Conservation (phyloP, 1,140 invertebrate genomes). For the Drosophila nasuta region DNA sequence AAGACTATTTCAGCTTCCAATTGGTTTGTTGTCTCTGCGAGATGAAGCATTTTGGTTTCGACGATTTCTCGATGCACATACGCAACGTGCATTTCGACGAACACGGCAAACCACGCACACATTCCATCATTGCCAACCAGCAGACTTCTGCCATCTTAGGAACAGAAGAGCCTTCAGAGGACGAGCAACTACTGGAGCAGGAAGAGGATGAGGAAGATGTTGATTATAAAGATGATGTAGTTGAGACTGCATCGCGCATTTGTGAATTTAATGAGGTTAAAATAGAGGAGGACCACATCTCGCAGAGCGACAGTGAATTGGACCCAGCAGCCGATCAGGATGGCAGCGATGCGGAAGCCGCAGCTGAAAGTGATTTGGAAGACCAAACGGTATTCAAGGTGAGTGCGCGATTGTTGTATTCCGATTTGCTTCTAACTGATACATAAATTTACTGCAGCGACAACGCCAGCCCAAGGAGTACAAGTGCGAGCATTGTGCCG, state of each 20-base stretch:
- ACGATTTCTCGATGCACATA: constrained; percentile 71
- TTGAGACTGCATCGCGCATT: constrained; percentile 4
- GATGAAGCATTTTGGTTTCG: constrained; percentile 69
- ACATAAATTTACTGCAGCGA: constrained; percentile 29
- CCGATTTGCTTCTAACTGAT: too few species aligned
- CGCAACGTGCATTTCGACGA: constrained; percentile 64
- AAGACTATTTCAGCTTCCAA: constrained; percentile 60
- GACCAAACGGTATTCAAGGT: constrained; percentile 61
- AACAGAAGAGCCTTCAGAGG: too few species aligned
- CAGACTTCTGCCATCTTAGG: not conserved
- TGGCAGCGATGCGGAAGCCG: constrained; percentile 14
- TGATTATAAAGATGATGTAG: not conserved
- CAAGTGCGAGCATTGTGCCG: constrained; percentile 58
- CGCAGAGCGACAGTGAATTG: constrained; percentile 16
- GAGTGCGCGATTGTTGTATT: not conserved
- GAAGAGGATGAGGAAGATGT: constrained; percentile 7
- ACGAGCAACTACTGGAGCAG: too few species aligned
- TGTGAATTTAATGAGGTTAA: constrained; percentile 9
- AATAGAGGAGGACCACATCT: not conserved
- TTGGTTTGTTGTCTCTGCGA: constrained; percentile 65
- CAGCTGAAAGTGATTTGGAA: constrained; percentile 23
- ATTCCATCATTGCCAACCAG: not conserved
- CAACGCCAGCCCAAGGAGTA: constrained; percentile 55
- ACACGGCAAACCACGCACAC: constrained; percentile 43
- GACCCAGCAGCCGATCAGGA: not conserved